Conservation (phyloP, 2,888 invertebrate species). For the Aquatica leii region DNA sequence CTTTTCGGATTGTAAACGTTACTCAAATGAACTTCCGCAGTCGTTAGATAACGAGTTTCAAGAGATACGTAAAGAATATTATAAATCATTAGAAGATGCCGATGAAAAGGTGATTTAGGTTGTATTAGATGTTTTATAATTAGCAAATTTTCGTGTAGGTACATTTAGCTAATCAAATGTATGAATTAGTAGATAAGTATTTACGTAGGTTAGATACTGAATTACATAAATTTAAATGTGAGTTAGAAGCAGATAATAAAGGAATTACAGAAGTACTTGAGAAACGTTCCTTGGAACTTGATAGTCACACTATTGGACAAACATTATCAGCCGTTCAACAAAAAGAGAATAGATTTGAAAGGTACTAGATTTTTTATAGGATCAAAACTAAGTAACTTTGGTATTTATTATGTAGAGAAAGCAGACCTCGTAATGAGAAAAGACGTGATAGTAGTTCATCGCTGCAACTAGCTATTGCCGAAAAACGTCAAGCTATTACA, state of each 20-base stretch:
- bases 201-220: conserved; percentile 87
- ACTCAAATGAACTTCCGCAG: conserved; percentile 70
- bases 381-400: too few species aligned
- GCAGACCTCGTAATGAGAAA: conserved; percentile 74
- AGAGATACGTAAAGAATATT: conserved; percentile 85
- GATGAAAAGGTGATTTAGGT: conserved; percentile 94
- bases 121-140: not conserved
- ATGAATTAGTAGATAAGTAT: conserved; percentile 94
- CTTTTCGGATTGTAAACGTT: conserved; percentile 83
- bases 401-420: conserved; percentile 63
- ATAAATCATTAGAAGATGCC: conserved; percentile 91
- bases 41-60: conserved; percentile 85
- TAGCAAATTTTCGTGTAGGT: conserved; percentile 56
- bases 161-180: conserved; percentile 91
- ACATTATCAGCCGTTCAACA: conserved; percentile 64
- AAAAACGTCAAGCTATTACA: conserved; percentile 61
- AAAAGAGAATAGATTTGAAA: conserved; percentile 70
- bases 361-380: too few species aligned
- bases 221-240: conserved; percentile 97
- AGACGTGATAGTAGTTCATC: conserved; percentile 75
- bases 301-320: conserved; percentile 64
- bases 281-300: conserved; percentile 90
- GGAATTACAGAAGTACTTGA: conserved; percentile 96
- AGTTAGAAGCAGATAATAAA: conserved; percentile 97
- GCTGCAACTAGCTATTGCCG: conserved; percentile 58